Evolutionary conservation across 1,140 invertebrate genomes (phyloP), one percentile per base, ranked within the genome.

Genomic region (Lucilia cuprina): DNA sequence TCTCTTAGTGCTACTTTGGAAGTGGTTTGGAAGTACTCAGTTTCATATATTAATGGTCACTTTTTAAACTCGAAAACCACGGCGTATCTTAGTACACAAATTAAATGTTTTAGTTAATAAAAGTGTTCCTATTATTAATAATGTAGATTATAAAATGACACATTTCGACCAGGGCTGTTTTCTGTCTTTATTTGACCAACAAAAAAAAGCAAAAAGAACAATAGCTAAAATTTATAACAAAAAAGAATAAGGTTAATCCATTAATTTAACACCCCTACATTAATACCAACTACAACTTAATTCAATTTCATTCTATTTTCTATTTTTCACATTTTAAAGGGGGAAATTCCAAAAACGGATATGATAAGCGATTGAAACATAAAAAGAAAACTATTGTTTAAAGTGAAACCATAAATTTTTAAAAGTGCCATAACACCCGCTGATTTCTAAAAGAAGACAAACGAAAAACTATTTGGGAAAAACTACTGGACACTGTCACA

Each of bases 111-210:
- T 41, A 8, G 41, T 41, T 8, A 86, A 89, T 88, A 89, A 89
- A 89, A 83, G 88, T 87, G 88, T n/a, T 30, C 25, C 3, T 3
- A 30, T 30, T 89, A 88, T 88, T 89, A 89, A 41, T 41, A 41
- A 89, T 89, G 88, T 87, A 87, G 87, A 88, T 87, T 89, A 89
- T 87, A 89, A 88, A 89, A 85, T 89, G 88, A 89, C 87, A 88
- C 87, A 86, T 85, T 75, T 75, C n/a, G 30, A 34, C 74, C 74
- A 75, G 0, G 50, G 50, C 50, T 14, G 13, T 14, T 41, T 8
- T 41, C 41, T 41, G 41, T 41, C 41, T 41, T 41, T 41, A 41
- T 41, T 10, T 41, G 10, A 10, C 5, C 41, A 41, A n/a, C n/a
- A n/a, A n/a, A n/a, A n/a, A n/a, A n/a, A 41, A 8, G 1, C 3